Base-by-base conservation (phyloP, 2,113 vertebrate species). In the Arenaria interpres region DNA sequence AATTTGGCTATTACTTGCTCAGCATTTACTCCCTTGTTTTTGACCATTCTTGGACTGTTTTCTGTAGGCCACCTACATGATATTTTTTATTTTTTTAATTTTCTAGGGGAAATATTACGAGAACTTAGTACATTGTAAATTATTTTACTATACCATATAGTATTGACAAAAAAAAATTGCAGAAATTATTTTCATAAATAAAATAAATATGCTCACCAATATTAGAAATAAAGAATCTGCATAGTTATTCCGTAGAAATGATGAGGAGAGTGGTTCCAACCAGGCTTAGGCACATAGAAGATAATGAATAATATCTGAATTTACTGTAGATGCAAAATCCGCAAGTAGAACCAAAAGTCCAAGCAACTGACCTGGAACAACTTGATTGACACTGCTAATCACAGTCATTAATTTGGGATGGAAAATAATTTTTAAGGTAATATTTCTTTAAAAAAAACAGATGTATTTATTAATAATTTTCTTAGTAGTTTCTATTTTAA, bases 61-160 rank as follows among this genome's bases (percentile, higher is more conserved):
- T 57, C 41, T 27, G 2, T 45, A 12, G 85, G 7, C 20, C 18
- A 48, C 10, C 0, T 54, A 0, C 0, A n/a, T 32, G 32, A 21
- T 9, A 51, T 72, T 67, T 51, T 9, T 9, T 37, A 11, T 20
- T 19, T 30, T 35, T 8, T 67, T 72, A n/a, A 68, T 51, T 11
- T 13, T 48, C 12, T 43, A 75, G 30, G n/a, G 7, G 12, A 75
- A 63, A 41, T 37, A 50, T 73, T 60, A 17, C 6, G 60, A 27
- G 12, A 37, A 41, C 56, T 81, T 81, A 37, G 11, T 0, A 5
- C 15, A 19, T 27, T 25, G 3, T 35, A 48, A 48, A 63, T 67
- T 50, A 25, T 35, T 68, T 80, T 67, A 45, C 2, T 50, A 6
- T 64, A 23, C 4, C 11, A n/a, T 37, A 46, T 8, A 27, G 1